Percentiles rank a stretch among this genome's conserved stretches.
Evolutionary conservation across 2,888 invertebrate species (phyloP).

Genomic region (Cheilosia grossa): DNA sequence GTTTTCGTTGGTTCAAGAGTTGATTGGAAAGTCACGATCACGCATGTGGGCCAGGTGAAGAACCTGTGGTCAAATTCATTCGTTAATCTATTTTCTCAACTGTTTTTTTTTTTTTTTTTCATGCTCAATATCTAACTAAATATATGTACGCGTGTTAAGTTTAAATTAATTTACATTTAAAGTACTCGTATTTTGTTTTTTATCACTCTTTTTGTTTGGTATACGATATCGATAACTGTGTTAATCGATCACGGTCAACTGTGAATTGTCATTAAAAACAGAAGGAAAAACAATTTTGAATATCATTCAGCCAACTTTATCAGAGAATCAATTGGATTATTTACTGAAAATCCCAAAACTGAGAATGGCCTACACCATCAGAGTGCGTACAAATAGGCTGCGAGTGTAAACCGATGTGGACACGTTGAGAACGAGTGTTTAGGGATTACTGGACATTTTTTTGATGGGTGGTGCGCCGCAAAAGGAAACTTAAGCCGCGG

Average conservation of each 20-base stretch:
- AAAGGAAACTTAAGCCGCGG: neutral
- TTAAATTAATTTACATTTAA: neutral
- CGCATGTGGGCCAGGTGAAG: conserved; percentile 11
- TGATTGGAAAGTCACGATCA: conserved; percentile 6
- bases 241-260: conserved; percentile 32
- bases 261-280: neutral
- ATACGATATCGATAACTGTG: neutral
- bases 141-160: neutral
- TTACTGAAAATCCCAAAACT: neutral
- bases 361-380: neutral
- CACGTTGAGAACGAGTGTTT: neutral
- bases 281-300: neutral
- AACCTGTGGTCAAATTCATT: neutral
- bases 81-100: too few species aligned
- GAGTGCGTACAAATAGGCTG: conserved; percentile 13
- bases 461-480: neutral
- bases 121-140: neutral
- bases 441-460: conserved; percentile 3
- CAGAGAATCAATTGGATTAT: conserved; percentile 19
- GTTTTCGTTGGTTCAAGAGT: conserved; percentile 1
- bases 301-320: neutral
- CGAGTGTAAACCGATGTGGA: conserved; percentile 16
- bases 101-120: too few species aligned
- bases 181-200: neutral
- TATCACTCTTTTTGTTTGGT: too few species aligned